These are phyloP conservation scores for Momotus momota DNA, from an alignment of 2,797 vertebrate genomes.

Conservation along the genomic window DNA sequence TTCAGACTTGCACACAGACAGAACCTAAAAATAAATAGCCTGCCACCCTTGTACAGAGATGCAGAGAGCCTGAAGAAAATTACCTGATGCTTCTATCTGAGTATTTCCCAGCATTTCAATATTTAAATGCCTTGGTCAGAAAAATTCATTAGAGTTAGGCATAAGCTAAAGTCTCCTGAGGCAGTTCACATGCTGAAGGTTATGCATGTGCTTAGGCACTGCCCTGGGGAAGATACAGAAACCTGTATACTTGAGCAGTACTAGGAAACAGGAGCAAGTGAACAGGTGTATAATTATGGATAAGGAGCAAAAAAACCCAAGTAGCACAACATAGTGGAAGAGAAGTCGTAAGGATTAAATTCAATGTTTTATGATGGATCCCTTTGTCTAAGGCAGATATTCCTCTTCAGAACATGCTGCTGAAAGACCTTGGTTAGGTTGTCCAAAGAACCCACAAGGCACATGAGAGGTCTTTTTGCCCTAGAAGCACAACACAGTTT, in stretches of 20 bases:
- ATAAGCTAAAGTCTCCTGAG: background rate
- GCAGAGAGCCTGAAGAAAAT: background rate
- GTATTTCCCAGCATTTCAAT: slow-evolving; percentile 6
- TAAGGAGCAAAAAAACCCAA: background rate
- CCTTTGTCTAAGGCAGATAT: background rate
- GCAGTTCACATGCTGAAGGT: background rate
- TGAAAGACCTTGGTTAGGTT: background rate
- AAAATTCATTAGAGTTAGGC: background rate
- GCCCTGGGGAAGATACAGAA: background rate
- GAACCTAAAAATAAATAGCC: background rate
- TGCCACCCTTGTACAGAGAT: background rate
- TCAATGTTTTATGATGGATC: background rate
- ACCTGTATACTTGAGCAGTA: background rate
- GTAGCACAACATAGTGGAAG: background rate
- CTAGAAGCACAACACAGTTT: background rate
- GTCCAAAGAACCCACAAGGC: background rate
- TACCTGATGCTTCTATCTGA: background rate
- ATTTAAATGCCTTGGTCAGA: background rate
- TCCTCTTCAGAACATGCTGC: background rate
- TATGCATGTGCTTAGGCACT: background rate
- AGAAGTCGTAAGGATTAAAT: background rate
- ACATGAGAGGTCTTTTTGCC: background rate
- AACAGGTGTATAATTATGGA: background rate
- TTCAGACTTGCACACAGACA: background rate
- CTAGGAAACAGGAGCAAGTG: background rate